Conservation (phyloP, 2,113 vertebrate genomes). For the Aphyosemion australe region DNA sequence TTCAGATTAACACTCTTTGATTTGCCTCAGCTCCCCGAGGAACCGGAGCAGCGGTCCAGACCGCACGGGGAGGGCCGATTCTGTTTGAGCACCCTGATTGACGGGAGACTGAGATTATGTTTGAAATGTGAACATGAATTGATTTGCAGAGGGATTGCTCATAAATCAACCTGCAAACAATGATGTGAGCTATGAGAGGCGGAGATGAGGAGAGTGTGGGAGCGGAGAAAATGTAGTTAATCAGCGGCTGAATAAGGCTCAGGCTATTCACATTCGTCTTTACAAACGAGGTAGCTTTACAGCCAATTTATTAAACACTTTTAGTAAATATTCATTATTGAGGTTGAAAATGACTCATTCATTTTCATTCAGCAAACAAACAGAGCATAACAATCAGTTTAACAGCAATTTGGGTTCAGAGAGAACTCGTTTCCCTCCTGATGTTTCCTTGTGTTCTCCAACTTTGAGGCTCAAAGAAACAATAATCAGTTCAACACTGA, state of each 20-base stretch:
- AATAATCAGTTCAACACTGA: too few species aligned
- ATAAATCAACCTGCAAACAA: conserved; percentile 27
- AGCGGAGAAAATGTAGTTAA: conserved; percentile 14
- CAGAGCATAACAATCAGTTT: neutral
- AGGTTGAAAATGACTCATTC: neutral
- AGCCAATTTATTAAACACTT: neutral
- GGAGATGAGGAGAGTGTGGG: neutral
- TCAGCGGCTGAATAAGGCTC: neutral
- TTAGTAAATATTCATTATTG: neutral
- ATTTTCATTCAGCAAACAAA: neutral
- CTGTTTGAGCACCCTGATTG: conserved; percentile 31
- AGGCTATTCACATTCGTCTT: neutral
- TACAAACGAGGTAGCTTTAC: conserved; percentile 2
- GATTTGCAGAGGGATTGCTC: conserved; percentile 22
- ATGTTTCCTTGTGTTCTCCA: neutral
- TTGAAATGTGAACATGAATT: conserved; percentile 35
- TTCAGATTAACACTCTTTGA: conserved; percentile 36
- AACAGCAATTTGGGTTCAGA: neutral
- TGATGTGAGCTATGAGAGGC: neutral
- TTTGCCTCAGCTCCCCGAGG: conserved; percentile 22
- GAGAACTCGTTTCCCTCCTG: neutral
- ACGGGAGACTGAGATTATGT: conserved; percentile 23
- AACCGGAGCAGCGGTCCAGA: neutral
- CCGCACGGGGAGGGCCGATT: conserved; percentile 13
- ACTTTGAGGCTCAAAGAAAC: too few species aligned